These are phyloP conservation scores for Oreocharis arfaki DNA, from an alignment of 2,113 vertebrate genomes.

Conservation along the genomic window DNA sequence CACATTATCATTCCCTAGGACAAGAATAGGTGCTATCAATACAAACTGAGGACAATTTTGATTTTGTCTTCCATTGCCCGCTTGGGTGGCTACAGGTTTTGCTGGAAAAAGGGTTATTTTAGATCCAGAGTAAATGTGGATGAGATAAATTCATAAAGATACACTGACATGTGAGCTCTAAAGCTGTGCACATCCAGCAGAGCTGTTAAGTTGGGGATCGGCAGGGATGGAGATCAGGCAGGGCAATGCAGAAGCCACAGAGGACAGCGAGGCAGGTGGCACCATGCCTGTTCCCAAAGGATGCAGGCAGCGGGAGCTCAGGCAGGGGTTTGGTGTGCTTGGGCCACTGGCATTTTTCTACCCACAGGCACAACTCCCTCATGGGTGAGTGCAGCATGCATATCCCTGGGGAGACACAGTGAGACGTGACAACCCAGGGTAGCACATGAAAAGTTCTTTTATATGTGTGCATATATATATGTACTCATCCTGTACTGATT, in stretches of 20 bases:
- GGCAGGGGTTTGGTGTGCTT: accelerated
- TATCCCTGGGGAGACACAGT: accelerated
- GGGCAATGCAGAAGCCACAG: accelerated
- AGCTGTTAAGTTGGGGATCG: accelerated
- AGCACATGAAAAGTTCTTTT: not conserved
- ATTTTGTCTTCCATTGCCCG: accelerated
- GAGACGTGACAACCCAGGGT: accelerated
- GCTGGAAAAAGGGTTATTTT: not conserved
- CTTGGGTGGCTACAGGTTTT: not conserved
- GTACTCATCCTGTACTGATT: not conserved
- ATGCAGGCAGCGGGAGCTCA: not conserved
- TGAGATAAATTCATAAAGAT: not conserved
- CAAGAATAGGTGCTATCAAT: not conserved
- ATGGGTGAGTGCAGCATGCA: accelerated
- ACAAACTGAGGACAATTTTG: not conserved
- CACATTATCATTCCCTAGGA: not conserved
- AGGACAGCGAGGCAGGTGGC: not conserved
- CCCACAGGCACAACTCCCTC: accelerated
- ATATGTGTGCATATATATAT: too few relatives aligned
- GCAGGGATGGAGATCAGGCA: accelerated
- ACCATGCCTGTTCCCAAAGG: not conserved
- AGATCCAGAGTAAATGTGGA: not conserved
- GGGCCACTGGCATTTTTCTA: not conserved
- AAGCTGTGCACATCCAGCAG: not conserved
- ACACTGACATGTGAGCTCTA: not conserved